Base-by-base conservation (phyloP, 1,140 invertebrate species). In the Druon quercuslanigerum region DNA sequence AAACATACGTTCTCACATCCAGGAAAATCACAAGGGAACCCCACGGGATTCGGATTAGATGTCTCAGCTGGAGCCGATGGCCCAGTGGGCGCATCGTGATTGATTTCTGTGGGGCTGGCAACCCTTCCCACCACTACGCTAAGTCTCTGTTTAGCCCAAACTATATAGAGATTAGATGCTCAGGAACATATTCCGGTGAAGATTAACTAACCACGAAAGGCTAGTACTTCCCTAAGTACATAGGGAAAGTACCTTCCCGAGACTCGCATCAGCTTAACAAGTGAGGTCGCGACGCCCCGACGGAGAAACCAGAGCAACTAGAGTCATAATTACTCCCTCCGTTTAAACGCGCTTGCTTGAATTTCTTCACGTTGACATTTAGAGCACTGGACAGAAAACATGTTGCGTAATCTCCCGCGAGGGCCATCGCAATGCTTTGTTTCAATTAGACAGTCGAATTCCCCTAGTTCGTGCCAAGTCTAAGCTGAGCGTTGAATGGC, bases 401-500 rank as follows among this genome's bases (percentile, higher is more conserved):
- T 93, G 94, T 93, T 93, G 93, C 93, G 93, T 94, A 93, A 94
- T 92, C 92, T 92, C 90, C 91, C 87, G 87, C 87, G 87, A 86
- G 91, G 92, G 92, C 93, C 94, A 94, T 95, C 94, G 92, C 94
- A 94, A 95, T 95, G 94, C 94, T 96, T 94, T 95, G 94, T 95
- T 96, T 95, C 19, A 50, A 72, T 72, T 72, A 52, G 46, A 72
- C 40, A 52, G 2, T 72, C 51, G 51, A 8, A 72, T 19, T 20
- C 19, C 46, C 71, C 50, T 50, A n/a, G 40, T 51, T n/a, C 19
- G 40, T 71, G 50, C 46, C 46, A 50, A 19, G 20, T 71, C 70
- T 71, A 50, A 71, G 70, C n/a, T 71, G 17, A 50, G 70, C 50
- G 16, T 50, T 50, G 50, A 71, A 71, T 50, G 16, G 50, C 70